Evolutionary conservation across 1,140 invertebrate genomes (phyloP), one percentile per base, ranked within the genome.

Genomic region (Mycetomoellerius zeteki): DNA sequence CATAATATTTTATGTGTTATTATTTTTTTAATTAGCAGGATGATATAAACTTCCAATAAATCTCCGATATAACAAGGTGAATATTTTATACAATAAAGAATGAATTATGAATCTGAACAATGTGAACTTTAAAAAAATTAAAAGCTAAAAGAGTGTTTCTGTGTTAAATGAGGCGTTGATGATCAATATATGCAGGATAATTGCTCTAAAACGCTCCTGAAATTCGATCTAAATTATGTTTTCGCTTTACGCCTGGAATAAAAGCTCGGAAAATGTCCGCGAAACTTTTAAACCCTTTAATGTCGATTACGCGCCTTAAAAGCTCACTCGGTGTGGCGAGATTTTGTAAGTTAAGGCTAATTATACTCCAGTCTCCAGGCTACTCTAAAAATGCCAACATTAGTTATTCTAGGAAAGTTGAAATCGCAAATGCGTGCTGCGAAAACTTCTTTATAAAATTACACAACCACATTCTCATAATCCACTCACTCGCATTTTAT

Each of bases 261-360:
- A 82, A 54, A 82, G 54, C 69, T 30, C 43, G n/a, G 80, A 73
- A 84, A 84, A 84, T 60, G 37, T 75, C n/a, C 3, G 14, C 19
- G 27, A 84, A 84, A 84, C 80, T 84, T 84, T 84, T 84, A 84
- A 75, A 84, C 54, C 69, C 27, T 84, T 84, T 62, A 84, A 56
- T 71, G 80, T 75, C 54, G 69, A 56, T 84, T 84, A 84, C 69
- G 69, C 80, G 69, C 80, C 54, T 84, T 84, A 84, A 84, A 75
- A 84, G 80, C 80, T 84, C 67, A 73, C 24, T 8, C 69, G 69
- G 33, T 73, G 50, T n/a, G n/a, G 69, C 19, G 69, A 75, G 69
- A 84, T 84, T 84, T 84, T 84, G 69, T 84, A 84, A 84, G 80
- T 84, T 84, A 84, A 84, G 80, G 37, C 37, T 84, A 84, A 84